phyloP scores from a whole-genome alignment of 2,888 invertebrate species.

The Amblyjoppa proteus region DNA sequence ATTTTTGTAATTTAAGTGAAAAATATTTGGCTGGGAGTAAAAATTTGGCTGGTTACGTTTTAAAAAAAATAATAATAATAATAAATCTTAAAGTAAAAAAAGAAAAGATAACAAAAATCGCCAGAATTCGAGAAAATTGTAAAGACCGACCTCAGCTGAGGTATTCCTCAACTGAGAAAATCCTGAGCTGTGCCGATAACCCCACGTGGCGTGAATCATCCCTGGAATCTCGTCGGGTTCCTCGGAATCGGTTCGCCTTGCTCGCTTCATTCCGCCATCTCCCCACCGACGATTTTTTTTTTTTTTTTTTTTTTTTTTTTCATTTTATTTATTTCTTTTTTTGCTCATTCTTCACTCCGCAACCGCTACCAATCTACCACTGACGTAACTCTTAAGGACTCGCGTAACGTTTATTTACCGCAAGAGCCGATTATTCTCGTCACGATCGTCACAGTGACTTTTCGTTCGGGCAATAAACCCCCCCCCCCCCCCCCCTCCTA shows the following conservation, averaged over 20 bases:
- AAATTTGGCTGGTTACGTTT: too few species aligned
- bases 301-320: too few species aligned
- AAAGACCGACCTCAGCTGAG: too few species aligned
- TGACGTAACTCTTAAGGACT: conserved; percentile 24
- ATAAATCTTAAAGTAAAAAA: too few species aligned
- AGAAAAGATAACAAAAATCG: too few species aligned
- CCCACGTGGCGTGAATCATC: conserved; percentile 43
- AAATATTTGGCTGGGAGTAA: too few species aligned
- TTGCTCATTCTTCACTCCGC: background rate
- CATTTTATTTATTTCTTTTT: background rate
- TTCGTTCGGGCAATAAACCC: background rate
- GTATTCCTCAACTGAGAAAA: too few species aligned
- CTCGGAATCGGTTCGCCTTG: conserved; percentile 27
- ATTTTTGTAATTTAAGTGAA: too few species aligned
- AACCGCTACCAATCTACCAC: background rate
- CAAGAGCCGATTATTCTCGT: conserved; percentile 28
- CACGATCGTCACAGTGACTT: conserved; percentile 15
- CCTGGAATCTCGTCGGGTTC: conserved; percentile 35
- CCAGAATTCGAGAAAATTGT: too few species aligned
- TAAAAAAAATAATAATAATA: too few species aligned
- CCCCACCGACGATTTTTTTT: background rate
- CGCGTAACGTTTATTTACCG: conserved; percentile 35
- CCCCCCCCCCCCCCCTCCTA: background rate
- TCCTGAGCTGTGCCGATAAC: conserved; percentile 21
- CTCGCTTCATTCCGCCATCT: background rate